Evolutionary conservation across 92 coral and sea anemone genomes (phyloP).

Genomic region (Umimayanthus chanpuru): DNA sequence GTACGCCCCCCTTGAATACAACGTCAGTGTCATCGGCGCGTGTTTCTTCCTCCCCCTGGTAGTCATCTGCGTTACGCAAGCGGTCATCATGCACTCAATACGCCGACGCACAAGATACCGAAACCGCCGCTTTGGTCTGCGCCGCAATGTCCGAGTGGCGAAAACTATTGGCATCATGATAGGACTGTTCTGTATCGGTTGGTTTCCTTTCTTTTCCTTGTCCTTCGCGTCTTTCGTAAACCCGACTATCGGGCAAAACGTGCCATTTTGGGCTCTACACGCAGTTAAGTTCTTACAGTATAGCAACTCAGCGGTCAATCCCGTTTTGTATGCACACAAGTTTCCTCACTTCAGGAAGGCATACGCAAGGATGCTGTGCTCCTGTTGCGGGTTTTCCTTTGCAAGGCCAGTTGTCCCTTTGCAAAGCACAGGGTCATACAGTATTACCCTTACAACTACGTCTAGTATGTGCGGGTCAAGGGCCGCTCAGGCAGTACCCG

Average conservation of each 20-base stretch:
- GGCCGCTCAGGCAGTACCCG: neutral
- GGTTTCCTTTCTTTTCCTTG: slow-evolving; percentile 73
- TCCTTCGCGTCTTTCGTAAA: slow-evolving; percentile 44
- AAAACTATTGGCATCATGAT: slow-evolving; percentile 69
- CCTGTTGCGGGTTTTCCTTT: slow-evolving; percentile 34
- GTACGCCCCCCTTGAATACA: slow-evolving; percentile 54
- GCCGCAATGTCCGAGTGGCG: slow-evolving; percentile 68
- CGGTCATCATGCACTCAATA: slow-evolving; percentile 50
- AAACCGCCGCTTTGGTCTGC: slow-evolving; percentile 37
- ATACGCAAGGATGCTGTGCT: slow-evolving; percentile 64
- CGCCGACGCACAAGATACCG: slow-evolving; percentile 36
- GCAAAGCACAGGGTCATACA: neutral
- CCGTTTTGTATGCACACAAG: slow-evolving; percentile 71
- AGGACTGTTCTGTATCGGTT: slow-evolving; percentile 65
- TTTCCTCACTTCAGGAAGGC: slow-evolving; percentile 71
- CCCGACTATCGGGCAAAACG: neutral
- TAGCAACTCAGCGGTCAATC: slow-evolving; percentile 72
- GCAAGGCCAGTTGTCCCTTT: slow-evolving; percentile 7
- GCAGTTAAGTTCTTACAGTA: slow-evolving; percentile 79
- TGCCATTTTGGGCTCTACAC: slow-evolving; percentile 61
- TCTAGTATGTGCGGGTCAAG: slow-evolving; percentile 19
- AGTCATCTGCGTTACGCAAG: slow-evolving; percentile 61
- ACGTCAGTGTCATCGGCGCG: slow-evolving; percentile 59
- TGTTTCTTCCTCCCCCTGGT: slow-evolving; percentile 66
- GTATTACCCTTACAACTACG: slow-evolving; percentile 10